A percentile compares a stretch with the other conserved stretches of the same genome.
Evolutionary conservation across 1,140 invertebrate species (phyloP).

Genomic region (Lepidurus apus): DNA sequence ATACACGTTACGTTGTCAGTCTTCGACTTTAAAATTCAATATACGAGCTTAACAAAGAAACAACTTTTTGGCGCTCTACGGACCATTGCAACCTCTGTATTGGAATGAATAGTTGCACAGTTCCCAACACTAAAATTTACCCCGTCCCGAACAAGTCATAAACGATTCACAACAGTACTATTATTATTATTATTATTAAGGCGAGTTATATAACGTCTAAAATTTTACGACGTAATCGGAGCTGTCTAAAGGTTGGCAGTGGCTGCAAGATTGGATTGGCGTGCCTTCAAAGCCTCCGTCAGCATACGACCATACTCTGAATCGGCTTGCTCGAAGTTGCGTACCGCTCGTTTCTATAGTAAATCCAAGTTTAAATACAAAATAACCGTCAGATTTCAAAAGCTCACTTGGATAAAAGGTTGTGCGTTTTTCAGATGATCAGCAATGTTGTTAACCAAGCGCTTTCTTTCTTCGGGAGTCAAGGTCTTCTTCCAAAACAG

Average conservation of each 20-base stretch:
- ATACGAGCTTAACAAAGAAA: too few species aligned
- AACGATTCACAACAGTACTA: neutral
- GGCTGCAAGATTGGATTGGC: neutral
- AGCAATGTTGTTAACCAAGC: slow-evolving; percentile 54
- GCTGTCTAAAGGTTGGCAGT: slow-evolving; percentile 23
- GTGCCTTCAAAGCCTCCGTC: slow-evolving; percentile 31
- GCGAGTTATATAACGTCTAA: neutral
- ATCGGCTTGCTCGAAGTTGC: slow-evolving; percentile 57
- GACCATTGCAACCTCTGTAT: neutral
- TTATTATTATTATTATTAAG: neutral
- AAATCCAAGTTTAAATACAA: neutral
- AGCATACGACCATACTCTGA: slow-evolving; percentile 39
- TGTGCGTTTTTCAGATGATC: slow-evolving; percentile 49
- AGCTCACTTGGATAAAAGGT: slow-evolving; percentile 48
- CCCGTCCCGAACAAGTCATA: neutral
- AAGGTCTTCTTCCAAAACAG: slow-evolving; percentile 55
- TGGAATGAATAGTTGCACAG: slow-evolving; percentile 9
- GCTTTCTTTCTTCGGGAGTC: slow-evolving; percentile 45
- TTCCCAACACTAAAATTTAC: neutral
- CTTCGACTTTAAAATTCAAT: too few species aligned
- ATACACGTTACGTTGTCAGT: neutral
- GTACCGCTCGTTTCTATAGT: slow-evolving; percentile 60
- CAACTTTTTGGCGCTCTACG: neutral
- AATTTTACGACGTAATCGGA: neutral
- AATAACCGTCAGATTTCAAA: neutral